Evolutionary conservation across 2,113 vertebrate genomes (phyloP).

Genomic region (Crotalus viridis): DNA sequence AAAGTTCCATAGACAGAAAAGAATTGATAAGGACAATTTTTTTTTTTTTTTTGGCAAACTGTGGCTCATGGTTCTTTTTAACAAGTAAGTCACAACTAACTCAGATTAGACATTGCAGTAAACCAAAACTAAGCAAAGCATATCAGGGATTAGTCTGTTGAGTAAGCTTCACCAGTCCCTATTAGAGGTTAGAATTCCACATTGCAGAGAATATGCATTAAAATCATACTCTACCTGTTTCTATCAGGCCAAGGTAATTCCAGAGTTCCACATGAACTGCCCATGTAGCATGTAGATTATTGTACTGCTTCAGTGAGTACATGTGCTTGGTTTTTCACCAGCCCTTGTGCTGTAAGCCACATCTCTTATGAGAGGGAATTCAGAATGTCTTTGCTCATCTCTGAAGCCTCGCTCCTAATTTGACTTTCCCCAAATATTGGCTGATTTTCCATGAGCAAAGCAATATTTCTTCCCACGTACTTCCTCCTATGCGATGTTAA

Average conservation of each 20-base stretch:
- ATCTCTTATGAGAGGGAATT: background rate
- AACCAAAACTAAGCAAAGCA: background rate
- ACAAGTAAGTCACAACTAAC: background rate
- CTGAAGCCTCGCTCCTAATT: background rate
- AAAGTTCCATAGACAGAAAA: background rate
- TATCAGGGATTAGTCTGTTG: background rate
- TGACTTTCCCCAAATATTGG: background rate
- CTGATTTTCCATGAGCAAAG: background rate
- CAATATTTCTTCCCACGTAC: background rate
- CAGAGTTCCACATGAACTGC: background rate
- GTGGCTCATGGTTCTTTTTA: background rate
- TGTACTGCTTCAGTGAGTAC: background rate
- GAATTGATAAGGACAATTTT: background rate
- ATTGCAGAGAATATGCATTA: background rate
- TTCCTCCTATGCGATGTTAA: background rate
- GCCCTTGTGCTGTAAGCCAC: background rate
- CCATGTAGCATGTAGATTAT: background rate
- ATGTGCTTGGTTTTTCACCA: background rate
- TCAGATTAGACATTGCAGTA: background rate
- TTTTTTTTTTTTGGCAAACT: background rate
- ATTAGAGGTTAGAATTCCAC: background rate
- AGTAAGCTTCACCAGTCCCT: background rate
- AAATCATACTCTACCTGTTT: background rate
- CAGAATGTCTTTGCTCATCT: background rate
- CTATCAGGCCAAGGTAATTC: background rate